Base-by-base conservation (phyloP, 30 jellyfish, hydroid and myxozoan genomes). In the Rhopilema esculentum region DNA sequence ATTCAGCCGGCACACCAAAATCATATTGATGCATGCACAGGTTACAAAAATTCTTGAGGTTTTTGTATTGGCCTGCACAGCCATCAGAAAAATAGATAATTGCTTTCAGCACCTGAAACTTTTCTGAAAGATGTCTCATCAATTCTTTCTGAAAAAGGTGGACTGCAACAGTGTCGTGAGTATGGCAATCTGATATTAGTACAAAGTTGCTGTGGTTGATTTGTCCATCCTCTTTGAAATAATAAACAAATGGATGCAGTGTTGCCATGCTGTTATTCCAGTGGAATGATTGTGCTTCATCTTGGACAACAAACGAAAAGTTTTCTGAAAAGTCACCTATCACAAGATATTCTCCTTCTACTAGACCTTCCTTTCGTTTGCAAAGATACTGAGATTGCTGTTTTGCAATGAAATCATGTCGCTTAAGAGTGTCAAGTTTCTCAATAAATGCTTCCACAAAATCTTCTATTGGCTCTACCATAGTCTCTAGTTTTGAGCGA, bases 301-400 rank as follows among this genome's bases (percentile, higher is more conserved):
- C 85, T 31, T 69, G 92, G 32, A 69, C 75, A 12, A 83, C 85
- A 67, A 83, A 83, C 4, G 85, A 20, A 67, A 19, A 66, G 30
- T 84, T 84, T 57, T 84, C 93, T 1, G 89, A 69, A 25, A 84
- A 84, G 66, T 84, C 93, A 2, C 88, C 89, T 9, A 70, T 26
- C 16, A 84, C 88, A 25, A 84, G 57, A 18, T 70, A 27, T 57
- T 57, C 64, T 8, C 88, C 93, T 33, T 28, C 69, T 16, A 6
- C 16, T 30, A 73, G 84, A 0, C 8, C 20, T 33, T 30, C 69
- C 50, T 73, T 73, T 23, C 12, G 18, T 18, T 85, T 64, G 20
- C 19, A 25, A 8, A 76, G 76, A 51, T 21, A 75, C 21, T 40
- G 8, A 8, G 91, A 66, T 30, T 82, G 92, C 22, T 86, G 90